Evolutionary conservation across 2,113 vertebrate species (phyloP), one percentile per base, ranked within the genome.

Genomic region (Gallinago media): DNA sequence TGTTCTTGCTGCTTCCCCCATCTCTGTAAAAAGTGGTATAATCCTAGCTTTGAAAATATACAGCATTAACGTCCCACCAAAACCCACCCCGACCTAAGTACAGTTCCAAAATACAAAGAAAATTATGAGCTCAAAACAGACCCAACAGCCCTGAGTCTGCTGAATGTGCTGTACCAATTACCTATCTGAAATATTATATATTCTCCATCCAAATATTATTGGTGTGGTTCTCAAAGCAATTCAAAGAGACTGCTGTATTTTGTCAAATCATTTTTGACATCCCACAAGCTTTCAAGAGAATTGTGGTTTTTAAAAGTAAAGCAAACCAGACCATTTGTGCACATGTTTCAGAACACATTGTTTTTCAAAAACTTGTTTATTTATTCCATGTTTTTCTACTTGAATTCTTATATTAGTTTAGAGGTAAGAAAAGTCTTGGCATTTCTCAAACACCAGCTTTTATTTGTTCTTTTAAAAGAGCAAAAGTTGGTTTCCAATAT

Each of bases 101-200:
- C 4, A 71, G 71, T 11, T 62, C 47, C 1, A 3, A 88, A 93
- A 82, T 4, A 79, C 36, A 70, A 84, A 59, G 47, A 83, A 61
- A 66, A 85, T 58, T 6, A 55, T 34, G 58, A 92, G 16, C 66
- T 87, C 34, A 70, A 76, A 92, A 15, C 54, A 94, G 83, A 90
- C 11, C 12, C 4, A 84, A 42, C 44, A 89, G 58, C 70, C 52
- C n/a, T 49, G 34, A 84, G 56, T 88, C 76, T 81, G 55, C 67
- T 61, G 63, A 86, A 90, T 91, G 85, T 80, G 21, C 82, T 88
- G 59, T 36, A 85, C 47, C 84, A 92, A 95, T 89, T 93, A 94
- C n/a, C 54, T 87, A 42, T 12, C 49, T 85, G 70, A 85, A 94
- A 40, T 67, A 90, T 86, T 66, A 74, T 47, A 36, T 32, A 74